phyloP scores from a whole-genome alignment of 2,888 invertebrate genomes.

The Branchellion lobata region DNA sequence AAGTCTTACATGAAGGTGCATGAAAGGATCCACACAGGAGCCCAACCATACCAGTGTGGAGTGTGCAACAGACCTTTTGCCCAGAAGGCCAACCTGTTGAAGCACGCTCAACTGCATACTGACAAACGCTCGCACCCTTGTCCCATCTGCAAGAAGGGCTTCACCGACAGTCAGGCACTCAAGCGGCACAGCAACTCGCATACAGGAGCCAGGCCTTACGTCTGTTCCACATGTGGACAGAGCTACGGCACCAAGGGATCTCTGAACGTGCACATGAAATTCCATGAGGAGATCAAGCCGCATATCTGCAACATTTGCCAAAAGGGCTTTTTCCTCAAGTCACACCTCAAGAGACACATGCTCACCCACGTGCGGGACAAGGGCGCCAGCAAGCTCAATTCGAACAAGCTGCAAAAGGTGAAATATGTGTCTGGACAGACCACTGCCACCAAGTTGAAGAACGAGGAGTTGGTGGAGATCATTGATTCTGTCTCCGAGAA shows the following conservation, averaged over 20 bases:
- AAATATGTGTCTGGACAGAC: not conserved
- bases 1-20: constrained; percentile 43
- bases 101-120: constrained; percentile 46
- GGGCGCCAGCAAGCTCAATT: not conserved
- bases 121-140: constrained; percentile 45
- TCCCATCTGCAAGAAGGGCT: constrained; percentile 41
- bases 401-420: constrained; percentile 2
- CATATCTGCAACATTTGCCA: constrained; percentile 35
- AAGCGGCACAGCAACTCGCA: constrained; percentile 43
- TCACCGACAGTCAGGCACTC: constrained; percentile 42
- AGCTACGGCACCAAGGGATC: constrained; percentile 43
- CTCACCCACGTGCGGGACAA: constrained; percentile 40
- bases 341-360: constrained; percentile 43
- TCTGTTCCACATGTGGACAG: constrained; percentile 42
- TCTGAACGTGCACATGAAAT: constrained; percentile 43
- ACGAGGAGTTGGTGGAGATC: not conserved
- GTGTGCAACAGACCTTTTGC: constrained; percentile 41
- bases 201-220: constrained; percentile 38
- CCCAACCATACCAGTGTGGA: constrained; percentile 36
- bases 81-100: constrained; percentile 45
- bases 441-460: not conserved
- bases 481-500: not conserved
- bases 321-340: constrained; percentile 40
- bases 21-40: constrained; percentile 40
- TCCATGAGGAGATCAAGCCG: constrained; percentile 41